Evolutionary conservation across 2,888 invertebrate species (phyloP).

Genomic region (Helicoverpa assulta): DNA sequence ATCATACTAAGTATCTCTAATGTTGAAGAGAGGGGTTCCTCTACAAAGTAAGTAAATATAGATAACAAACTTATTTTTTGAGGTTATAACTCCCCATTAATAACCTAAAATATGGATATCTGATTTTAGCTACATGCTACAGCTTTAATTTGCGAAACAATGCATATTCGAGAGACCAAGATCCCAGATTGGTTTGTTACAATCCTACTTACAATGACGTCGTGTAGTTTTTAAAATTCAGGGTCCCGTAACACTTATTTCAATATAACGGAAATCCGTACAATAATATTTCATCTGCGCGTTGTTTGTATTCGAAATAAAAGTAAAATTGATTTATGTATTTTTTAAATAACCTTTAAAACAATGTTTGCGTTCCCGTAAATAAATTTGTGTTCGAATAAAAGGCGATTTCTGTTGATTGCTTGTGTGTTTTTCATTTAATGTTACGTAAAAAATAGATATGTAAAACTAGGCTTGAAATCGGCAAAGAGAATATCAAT

Average conservation of each 20-base stretch:
- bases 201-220: too few relatives aligned
- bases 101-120: neutral
- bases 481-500: too few relatives aligned
- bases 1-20: too few relatives aligned
- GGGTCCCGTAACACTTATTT: conserved; percentile 32
- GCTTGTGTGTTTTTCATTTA: conserved; percentile 34
- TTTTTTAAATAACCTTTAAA: conserved; percentile 51
- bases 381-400: conserved; percentile 42
- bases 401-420: conserved; percentile 42
- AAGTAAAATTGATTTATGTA: conserved; percentile 46
- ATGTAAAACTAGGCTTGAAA: too few relatives aligned
- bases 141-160: conserved; percentile 29
- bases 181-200: neutral
- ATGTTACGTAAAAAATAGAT: neutral
- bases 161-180: conserved; percentile 7
- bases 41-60: too few relatives aligned
- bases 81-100: neutral
- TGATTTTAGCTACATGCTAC: neutral
- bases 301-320: conserved; percentile 50
- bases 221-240: conserved; percentile 31
- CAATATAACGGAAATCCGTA: conserved; percentile 47
- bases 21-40: too few relatives aligned
- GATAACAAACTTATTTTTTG: too few relatives aligned
- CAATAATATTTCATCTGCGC: conserved; percentile 49
- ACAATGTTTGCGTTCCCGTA: conserved; percentile 43